Evolutionary conservation across 2,888 invertebrate genomes (phyloP), one percentile per base, ranked within the genome.

Genomic region (Dynastes tityus): DNA sequence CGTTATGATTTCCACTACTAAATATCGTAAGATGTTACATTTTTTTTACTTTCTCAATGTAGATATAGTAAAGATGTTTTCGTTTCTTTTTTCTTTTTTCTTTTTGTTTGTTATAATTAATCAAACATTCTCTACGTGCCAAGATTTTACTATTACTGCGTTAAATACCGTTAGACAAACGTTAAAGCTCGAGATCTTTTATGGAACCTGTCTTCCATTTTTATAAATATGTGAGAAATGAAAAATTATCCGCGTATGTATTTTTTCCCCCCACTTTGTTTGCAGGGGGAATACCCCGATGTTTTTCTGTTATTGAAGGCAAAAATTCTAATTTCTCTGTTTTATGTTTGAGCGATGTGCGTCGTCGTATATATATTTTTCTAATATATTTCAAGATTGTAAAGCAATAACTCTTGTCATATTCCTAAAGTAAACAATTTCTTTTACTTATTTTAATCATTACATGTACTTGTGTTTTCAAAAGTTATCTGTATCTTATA

Each of bases 171-270:
- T 74, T 61, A 51, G 61, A 74, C 55, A 45, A 45, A 74, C 45
- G 61, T 74, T 74, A 73, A 58, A 73, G 40, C 73, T 74, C 40
- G 61, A 58, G 73, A 74, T 74, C 73, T 74, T 74, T 74, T 74
- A 74, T 85, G 85, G 86, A 85, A 83, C 83, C 86, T 85, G 87
- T 87, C 87, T 87, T 87, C 87, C 87, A 87, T 81, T 87, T 87
- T 86, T 86, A 68, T 83, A 67, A 63, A 80, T 81, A 80, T 78
- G 78, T 65, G 65, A 77, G 67, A 68, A 74, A 51, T 55, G 58
- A 73, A 76, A 74, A 71, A 49, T 74, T 22, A 45, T 22, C 27
- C n/a, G 13, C 37, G 51, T 68, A 55, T 61, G 61, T 49, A 27
- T 45, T 45, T 74, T 74, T 16, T 27, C 55, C 45, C 8, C 16